Conservation (phyloP, 2,888 invertebrate species). For the Cosmia trapezina region DNA sequence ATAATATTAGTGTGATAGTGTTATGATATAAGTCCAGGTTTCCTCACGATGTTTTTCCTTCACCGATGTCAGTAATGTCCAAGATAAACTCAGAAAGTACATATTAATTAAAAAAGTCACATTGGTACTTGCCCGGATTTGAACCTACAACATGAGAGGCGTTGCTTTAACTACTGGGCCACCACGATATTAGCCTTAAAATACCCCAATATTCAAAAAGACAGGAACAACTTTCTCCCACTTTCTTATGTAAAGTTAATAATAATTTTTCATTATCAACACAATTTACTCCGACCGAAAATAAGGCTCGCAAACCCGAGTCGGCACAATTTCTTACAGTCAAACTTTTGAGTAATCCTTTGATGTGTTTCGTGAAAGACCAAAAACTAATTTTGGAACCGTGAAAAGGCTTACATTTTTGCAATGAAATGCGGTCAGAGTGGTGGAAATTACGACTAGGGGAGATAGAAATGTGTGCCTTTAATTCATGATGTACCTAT, state of each 20-base stretch:
- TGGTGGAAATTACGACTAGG: slow-evolving; percentile 10
- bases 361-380: slow-evolving; percentile 51
- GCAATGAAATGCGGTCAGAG: slow-evolving; percentile 28
- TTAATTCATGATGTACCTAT: slow-evolving; percentile 14
- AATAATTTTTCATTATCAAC: slow-evolving; percentile 57
- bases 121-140: too few relatives aligned
- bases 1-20: too few relatives aligned
- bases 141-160: too few relatives aligned
- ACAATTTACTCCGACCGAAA: slow-evolving; percentile 41
- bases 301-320: slow-evolving; percentile 6
- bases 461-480: slow-evolving; percentile 21
- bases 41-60: too few relatives aligned
- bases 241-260: slow-evolving; percentile 45
- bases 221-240: slow-evolving; percentile 4
- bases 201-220: slow-evolving; percentile 7
- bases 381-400: slow-evolving; percentile 48
- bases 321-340: slow-evolving; percentile 45
- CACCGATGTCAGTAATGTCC: too few relatives aligned
- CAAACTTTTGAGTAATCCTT: slow-evolving; percentile 54
- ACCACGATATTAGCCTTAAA: background rate
- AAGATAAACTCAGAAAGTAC: too few relatives aligned
- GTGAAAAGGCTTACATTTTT: slow-evolving; percentile 43
- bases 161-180: too few relatives aligned
- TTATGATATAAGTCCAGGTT: too few relatives aligned
- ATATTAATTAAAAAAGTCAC: too few relatives aligned